Evolutionary conservation across 2,888 invertebrate genomes (phyloP).

Genomic region (Anodontia alba): DNA sequence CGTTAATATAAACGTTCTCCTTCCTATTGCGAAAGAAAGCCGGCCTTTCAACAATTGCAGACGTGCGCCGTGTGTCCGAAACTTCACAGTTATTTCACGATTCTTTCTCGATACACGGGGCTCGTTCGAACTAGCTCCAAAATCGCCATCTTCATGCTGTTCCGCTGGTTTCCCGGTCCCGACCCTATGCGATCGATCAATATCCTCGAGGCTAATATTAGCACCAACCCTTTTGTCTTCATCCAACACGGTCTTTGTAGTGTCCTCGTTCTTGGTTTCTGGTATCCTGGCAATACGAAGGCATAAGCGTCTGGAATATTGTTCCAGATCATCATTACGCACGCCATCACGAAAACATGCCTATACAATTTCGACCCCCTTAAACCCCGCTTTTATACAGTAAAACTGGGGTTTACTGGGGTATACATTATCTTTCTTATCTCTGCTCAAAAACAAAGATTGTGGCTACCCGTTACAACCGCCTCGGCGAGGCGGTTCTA

Average conservation of each 20-base stretch:
- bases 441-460: too few relatives aligned
- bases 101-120: neutral
- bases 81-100: neutral
- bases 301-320: neutral
- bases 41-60: neutral
- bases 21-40: neutral
- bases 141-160: neutral
- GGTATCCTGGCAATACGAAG: neutral
- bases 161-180: neutral
- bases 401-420: too few relatives aligned
- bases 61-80: neutral
- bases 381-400: too few relatives aligned
- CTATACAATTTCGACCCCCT: too few relatives aligned
- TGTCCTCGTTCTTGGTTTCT: neutral
- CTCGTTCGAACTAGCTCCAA: neutral
- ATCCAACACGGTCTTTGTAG: neutral
- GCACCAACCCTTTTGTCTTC: neutral
- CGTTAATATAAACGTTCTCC: neutral
- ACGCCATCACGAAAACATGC: too few relatives aligned
- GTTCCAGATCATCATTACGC: neutral
- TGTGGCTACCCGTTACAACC: too few relatives aligned
- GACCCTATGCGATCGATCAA: neutral
- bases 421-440: too few relatives aligned
- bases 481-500: too few relatives aligned
- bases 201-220: neutral